Conservation (phyloP, 2,113 vertebrate species). For the Cairina moschata region DNA sequence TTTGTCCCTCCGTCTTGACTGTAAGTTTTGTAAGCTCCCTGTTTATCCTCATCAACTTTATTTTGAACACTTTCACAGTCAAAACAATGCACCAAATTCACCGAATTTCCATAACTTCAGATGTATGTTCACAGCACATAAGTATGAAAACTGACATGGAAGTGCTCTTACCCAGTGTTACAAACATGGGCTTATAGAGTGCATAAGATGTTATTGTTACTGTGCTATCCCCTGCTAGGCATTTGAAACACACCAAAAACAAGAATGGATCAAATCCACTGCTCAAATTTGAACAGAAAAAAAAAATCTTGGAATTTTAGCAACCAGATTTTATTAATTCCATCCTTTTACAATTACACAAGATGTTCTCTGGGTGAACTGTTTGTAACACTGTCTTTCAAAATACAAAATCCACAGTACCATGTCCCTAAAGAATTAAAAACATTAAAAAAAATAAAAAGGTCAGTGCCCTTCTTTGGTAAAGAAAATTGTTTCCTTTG, state of each 20-base stretch:
- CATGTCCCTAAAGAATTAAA: neutral
- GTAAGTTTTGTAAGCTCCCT: neutral
- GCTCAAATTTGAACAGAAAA: neutral
- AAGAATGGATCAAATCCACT: neutral
- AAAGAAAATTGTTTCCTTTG: neutral
- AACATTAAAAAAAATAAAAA: neutral
- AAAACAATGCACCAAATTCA: neutral
- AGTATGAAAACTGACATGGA: neutral
- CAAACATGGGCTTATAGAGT: neutral
- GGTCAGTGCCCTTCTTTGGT: neutral
- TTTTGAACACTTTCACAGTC: neutral
- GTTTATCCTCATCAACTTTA: neutral
- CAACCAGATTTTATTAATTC: neutral
- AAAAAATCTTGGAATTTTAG: neutral
- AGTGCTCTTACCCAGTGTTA: neutral
- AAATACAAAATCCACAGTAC: neutral
- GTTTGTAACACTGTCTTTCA: neutral
- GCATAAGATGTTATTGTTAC: neutral
- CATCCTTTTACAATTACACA: neutral
- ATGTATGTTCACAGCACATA: neutral
- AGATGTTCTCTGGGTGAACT: neutral
- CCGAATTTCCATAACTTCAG: neutral
- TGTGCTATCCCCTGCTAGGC: neutral
- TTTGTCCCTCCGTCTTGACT: neutral
- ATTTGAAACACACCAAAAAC: neutral